phyloP scores from a whole-genome alignment of 2,113 vertebrate genomes.

The Sinocyclocheilus rhinocerous region DNA sequence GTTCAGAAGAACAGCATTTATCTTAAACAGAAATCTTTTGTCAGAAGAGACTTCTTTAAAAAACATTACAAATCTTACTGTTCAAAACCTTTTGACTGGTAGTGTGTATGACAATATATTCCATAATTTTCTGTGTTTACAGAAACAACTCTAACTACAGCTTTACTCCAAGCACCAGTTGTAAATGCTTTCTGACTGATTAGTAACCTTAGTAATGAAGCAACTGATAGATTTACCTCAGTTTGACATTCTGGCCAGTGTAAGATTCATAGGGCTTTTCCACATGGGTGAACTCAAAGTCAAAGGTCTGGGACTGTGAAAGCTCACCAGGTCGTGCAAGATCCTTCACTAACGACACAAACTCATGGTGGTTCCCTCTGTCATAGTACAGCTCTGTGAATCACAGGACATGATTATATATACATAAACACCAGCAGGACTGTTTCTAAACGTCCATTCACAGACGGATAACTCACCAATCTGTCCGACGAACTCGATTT shows the following conservation, averaged over 20 bases:
- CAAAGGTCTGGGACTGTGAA: slow-evolving; percentile 92
- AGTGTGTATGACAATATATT: background rate
- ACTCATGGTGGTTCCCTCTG: slow-evolving; percentile 97
- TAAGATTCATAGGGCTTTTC: slow-evolving; percentile 98
- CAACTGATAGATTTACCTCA: slow-evolving; percentile 77
- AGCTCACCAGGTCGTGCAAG: slow-evolving; percentile 94
- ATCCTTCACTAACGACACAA: slow-evolving; percentile 97
- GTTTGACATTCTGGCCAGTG: slow-evolving; percentile 96
- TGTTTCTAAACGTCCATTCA: background rate
- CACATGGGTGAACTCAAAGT: slow-evolving; percentile 98
- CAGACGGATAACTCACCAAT: slow-evolving; percentile 82
- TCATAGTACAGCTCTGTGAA: slow-evolving; percentile 93
- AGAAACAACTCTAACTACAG: too few species aligned
- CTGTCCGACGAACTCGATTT: slow-evolving; percentile 96
- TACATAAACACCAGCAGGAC: background rate
- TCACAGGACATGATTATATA: background rate
- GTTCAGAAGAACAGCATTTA: too few species aligned
- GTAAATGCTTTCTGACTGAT: background rate
- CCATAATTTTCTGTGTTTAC: background rate
- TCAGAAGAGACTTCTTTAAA: too few species aligned
- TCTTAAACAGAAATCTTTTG: too few species aligned
- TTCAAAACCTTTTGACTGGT: too few species aligned
- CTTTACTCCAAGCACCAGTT: background rate
- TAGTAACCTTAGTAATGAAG: background rate
- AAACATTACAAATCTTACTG: too few species aligned